Evolutionary conservation across 2,797 vertebrate species (phyloP).

Genomic region (Propithecus deckenii): DNA sequence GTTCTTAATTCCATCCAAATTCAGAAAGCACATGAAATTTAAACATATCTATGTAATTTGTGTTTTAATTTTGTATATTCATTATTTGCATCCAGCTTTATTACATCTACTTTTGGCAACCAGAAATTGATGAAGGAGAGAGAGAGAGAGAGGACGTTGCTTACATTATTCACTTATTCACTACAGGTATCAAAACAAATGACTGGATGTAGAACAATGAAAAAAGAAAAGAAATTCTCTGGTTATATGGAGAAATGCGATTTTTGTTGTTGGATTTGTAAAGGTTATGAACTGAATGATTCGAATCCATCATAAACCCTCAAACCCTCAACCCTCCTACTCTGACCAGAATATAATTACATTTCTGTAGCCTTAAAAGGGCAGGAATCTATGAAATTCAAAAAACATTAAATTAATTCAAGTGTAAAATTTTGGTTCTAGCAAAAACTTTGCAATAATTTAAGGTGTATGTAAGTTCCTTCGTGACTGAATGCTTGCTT

Average conservation of each 20-base stretch:
- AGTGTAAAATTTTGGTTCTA: not conserved
- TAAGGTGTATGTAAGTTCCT: not conserved
- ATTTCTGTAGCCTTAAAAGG: not conserved
- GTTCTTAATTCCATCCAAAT: not conserved
- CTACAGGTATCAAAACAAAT: not conserved
- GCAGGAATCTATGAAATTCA: not conserved
- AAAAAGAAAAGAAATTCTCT: not conserved
- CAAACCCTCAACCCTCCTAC: not conserved
- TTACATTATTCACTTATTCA: not conserved
- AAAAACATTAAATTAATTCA: not conserved
- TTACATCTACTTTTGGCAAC: not conserved
- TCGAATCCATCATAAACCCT: not conserved
- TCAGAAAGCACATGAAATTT: not conserved
- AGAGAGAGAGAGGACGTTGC: not conserved
- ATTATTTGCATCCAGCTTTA: not conserved
- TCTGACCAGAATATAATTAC: not conserved
- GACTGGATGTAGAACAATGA: not conserved
- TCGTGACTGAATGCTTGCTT: not conserved
- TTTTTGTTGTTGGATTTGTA: not conserved
- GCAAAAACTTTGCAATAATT: not conserved
- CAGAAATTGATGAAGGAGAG: not conserved
- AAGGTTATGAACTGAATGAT: not conserved
- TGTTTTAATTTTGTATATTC: not conserved
- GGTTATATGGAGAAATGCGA: not conserved
- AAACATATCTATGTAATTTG: not conserved